phyloP scores from a whole-genome alignment of 1,140 invertebrate species.

The Archivesica marissinica region DNA sequence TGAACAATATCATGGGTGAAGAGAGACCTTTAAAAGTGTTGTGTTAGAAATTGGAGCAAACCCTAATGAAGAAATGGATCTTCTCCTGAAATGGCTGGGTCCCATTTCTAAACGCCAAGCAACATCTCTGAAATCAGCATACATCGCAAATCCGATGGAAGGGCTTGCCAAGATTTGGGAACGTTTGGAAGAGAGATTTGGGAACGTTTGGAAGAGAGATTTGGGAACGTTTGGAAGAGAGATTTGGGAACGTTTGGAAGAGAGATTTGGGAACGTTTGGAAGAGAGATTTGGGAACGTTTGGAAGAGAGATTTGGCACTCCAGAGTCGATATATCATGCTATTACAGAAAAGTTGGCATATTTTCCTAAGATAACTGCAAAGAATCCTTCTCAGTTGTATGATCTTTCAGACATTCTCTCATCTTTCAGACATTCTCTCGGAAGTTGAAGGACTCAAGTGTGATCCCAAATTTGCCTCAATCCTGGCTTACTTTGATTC shows the following conservation, averaged over 20 bases:
- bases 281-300: slow-evolving; percentile 18
- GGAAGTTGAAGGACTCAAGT: slow-evolving; percentile 57
- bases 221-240: too few relatives aligned
- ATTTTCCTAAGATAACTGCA: slow-evolving; percentile 44
- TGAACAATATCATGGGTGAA: slow-evolving; percentile 52
- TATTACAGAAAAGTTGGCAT: slow-evolving; percentile 33
- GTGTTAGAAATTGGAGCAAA: slow-evolving; percentile 11
- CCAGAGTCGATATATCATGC: slow-evolving; percentile 53
- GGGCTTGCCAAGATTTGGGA: slow-evolving; percentile 58
- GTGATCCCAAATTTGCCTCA: slow-evolving; percentile 31
- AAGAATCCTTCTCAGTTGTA: slow-evolving; percentile 54
- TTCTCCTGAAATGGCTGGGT: slow-evolving; percentile 60
- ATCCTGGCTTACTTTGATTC: slow-evolving; percentile 63
- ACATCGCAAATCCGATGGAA: slow-evolving; percentile 10
- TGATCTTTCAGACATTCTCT: too few relatives aligned
- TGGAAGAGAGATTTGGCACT: slow-evolving; percentile 38
- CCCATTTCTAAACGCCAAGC: slow-evolving; percentile 4
- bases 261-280: too few relatives aligned
- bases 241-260: too few relatives aligned
- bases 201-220: too few relatives aligned
- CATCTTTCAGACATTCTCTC: slow-evolving; percentile 54
- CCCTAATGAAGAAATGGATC: slow-evolving; percentile 44
- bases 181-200: slow-evolving; percentile 59
- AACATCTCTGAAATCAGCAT: slow-evolving; percentile 24
- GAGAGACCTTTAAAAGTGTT: slow-evolving; percentile 48